These are phyloP conservation scores for Pygocentrus nattereri DNA, from an alignment of 2,797 vertebrate genomes.

Conservation along the genomic window DNA sequence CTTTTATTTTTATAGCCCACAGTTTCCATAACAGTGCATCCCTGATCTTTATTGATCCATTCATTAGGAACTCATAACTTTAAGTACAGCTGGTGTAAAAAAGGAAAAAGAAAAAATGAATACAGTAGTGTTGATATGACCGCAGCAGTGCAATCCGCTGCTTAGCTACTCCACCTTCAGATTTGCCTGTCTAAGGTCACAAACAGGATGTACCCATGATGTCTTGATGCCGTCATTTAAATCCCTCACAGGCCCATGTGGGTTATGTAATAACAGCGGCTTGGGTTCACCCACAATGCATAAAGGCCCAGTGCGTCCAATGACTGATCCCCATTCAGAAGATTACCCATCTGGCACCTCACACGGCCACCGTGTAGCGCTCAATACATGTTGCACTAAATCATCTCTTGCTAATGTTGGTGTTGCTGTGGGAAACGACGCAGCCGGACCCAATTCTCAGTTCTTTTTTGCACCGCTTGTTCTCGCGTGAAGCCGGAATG, in stretches of 20 bases:
- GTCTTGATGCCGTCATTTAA: conserved; percentile 35
- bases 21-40: too few species aligned
- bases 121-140: too few species aligned
- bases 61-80: not conserved
- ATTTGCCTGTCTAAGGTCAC: not conserved
- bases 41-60: too few species aligned
- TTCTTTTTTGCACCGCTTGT: conserved; percentile 26
- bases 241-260: conserved; percentile 36
- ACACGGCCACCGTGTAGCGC: conserved; percentile 54
- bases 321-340: conserved; percentile 76
- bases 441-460: not conserved
- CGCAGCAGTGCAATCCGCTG: not conserved
- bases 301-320: conserved; percentile 29
- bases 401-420: not conserved
- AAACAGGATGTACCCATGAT: not conserved
- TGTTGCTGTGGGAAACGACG: conserved; percentile 34
- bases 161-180: conserved; percentile 4
- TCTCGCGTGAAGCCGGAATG: conserved; percentile 31
- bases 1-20: too few species aligned
- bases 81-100: not conserved
- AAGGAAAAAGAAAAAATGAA: too few species aligned
- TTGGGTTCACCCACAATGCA: conserved; percentile 45
- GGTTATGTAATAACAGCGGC: conserved; percentile 50
- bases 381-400: conserved; percentile 38
- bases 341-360: conserved; percentile 76